These are phyloP conservation scores for Cyclophora punctaria DNA, from an alignment of 2,888 invertebrate genomes.

Conservation along the genomic window DNA sequence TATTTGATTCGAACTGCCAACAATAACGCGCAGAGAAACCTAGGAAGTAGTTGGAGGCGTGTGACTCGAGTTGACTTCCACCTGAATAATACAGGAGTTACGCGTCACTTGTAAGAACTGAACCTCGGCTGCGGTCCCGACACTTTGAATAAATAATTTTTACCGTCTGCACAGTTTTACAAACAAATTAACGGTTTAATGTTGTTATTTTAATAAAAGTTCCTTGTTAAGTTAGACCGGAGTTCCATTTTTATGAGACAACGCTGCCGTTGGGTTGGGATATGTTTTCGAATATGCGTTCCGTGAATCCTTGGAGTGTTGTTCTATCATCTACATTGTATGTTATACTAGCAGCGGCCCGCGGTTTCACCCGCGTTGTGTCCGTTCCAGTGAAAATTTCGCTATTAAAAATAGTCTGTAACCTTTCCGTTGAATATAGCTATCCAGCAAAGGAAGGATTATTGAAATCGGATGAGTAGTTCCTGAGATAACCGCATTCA, in stretches of 20 bases:
- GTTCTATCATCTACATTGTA: too few relatives aligned
- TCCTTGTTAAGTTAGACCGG: slow-evolving; percentile 51
- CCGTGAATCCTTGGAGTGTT: background rate
- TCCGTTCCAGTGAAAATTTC: too few relatives aligned
- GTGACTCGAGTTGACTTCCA: slow-evolving; percentile 20
- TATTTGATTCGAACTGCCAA: too few relatives aligned
- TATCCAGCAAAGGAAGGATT: too few relatives aligned
- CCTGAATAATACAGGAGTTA: slow-evolving; percentile 61
- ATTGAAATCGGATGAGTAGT: too few relatives aligned
- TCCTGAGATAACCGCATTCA: too few relatives aligned
- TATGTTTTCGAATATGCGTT: slow-evolving; percentile 43
- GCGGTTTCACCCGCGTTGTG: too few relatives aligned
- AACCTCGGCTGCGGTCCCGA: slow-evolving; percentile 47
- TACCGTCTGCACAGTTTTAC: slow-evolving; percentile 71
- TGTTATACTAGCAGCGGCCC: too few relatives aligned
- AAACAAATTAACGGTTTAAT: slow-evolving; percentile 72
- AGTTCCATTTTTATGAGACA: slow-evolving; percentile 64
- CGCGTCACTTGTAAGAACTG: slow-evolving; percentile 50
- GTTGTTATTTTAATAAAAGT: slow-evolving; percentile 73
- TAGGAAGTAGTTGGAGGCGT: slow-evolving; percentile 11
- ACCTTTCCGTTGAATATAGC: too few relatives aligned
- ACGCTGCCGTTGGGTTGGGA: slow-evolving; percentile 51
- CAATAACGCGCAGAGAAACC: slow-evolving; percentile 1
- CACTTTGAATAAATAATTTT: slow-evolving; percentile 69
- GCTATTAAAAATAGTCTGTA: too few relatives aligned